Evolutionary conservation across 2,797 vertebrate species (phyloP).

Genomic region (Anguilla megastoma): DNA sequence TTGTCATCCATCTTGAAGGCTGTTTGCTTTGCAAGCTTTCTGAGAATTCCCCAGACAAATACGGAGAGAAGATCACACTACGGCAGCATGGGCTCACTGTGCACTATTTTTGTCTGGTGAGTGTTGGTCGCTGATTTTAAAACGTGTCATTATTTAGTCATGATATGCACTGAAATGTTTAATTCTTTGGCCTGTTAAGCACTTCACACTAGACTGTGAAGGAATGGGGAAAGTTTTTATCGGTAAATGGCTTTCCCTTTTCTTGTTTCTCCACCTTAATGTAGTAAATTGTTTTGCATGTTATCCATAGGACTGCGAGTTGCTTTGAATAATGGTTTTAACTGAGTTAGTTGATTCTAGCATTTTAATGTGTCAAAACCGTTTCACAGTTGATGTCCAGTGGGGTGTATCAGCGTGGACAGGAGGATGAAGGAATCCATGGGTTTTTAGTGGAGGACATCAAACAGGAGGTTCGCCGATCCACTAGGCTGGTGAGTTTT

Average conservation of each 20-base stretch:
- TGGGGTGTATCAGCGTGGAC: slow-evolving; percentile 92
- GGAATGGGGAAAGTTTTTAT: background rate
- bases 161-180: background rate
- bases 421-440: slow-evolving; percentile 85
- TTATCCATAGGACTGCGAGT: background rate
- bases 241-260: background rate
- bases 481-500: slow-evolving; percentile 81
- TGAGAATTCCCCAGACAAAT: slow-evolving; percentile 85
- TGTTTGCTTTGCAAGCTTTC: slow-evolving; percentile 82
- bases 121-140: slow-evolving; percentile 46
- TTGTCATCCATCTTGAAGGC: slow-evolving; percentile 60
- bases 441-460: slow-evolving; percentile 92
- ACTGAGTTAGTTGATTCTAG: background rate
- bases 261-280: background rate
- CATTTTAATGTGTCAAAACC: slow-evolving; percentile 2
- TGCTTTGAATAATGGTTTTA: background rate
- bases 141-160: background rate
- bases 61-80: slow-evolving; percentile 85
- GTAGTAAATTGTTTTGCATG: background rate
- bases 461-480: slow-evolving; percentile 81
- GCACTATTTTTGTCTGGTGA: slow-evolving; percentile 94
- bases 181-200: background rate
- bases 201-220: background rate
- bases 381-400: slow-evolving; percentile 85
- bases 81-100: slow-evolving; percentile 77